These are phyloP conservation scores for Oligia strigilis DNA, from an alignment of 2,888 invertebrate genomes.

Conservation along the genomic window DNA sequence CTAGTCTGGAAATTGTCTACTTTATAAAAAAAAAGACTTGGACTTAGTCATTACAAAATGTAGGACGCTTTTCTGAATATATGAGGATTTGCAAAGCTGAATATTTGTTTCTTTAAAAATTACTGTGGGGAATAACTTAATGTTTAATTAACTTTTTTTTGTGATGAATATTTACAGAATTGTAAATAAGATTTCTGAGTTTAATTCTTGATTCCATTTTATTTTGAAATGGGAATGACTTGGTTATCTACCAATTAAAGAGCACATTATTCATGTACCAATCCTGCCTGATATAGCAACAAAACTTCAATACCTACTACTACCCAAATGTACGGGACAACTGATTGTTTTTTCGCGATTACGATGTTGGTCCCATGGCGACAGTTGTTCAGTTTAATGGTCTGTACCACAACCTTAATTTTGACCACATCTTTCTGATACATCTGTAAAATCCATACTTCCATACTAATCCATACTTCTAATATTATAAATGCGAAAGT, in stretches of 20 bases:
- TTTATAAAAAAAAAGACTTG: constrained; percentile 23
- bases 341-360: background rate
- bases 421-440: background rate
- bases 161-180: constrained; percentile 31
- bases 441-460: background rate
- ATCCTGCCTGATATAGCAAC: no score
- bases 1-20: constrained; percentile 30
- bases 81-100: constrained; percentile 1
- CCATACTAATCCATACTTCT: no score
- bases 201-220: constrained; percentile 12
- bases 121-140: background rate
- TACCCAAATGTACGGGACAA: background rate
- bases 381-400: background rate
- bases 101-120: constrained; percentile 10
- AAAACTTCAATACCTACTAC: background rate
- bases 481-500: no score
- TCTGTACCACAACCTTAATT: background rate
- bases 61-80: constrained; percentile 33
- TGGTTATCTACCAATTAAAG: background rate
- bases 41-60: constrained; percentile 37
- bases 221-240: background rate
- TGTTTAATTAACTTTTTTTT: constrained; percentile 17
- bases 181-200: background rate
- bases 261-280: background rate
- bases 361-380: background rate